Percentiles rank a stretch among this genome's conserved stretches.
Conservation (phyloP, 2,888 invertebrate genomes). For the Timema podura region DNA sequence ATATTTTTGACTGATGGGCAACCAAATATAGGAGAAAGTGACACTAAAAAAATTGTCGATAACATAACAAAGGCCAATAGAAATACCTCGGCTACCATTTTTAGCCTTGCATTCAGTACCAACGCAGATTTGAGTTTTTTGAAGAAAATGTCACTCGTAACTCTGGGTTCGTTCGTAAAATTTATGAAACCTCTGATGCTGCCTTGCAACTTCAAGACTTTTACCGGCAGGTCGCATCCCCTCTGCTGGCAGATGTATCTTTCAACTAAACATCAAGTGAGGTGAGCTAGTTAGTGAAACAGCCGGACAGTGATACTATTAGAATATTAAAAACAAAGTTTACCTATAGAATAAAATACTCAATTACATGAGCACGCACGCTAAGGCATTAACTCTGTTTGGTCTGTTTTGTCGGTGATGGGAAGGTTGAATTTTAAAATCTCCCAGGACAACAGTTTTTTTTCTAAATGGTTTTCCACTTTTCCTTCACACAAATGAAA, state of each 20-base stretch:
- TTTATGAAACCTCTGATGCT: conserved; percentile 69
- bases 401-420: too few relatives aligned
- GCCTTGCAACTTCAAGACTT: conserved; percentile 62
- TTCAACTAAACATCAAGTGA: conserved; percentile 59
- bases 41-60: conserved; percentile 50
- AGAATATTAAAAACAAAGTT: too few relatives aligned
- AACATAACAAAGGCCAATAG: conserved; percentile 11
- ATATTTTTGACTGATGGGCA: conserved; percentile 66
- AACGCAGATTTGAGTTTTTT: conserved; percentile 64
- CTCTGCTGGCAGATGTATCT: conserved; percentile 60
- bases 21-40: conserved; percentile 56
- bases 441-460: too few relatives aligned
- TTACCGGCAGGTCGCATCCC: conserved; percentile 63
- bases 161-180: conserved; percentile 63
- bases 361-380: too few relatives aligned
- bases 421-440: too few relatives aligned
- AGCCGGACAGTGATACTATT: too few relatives aligned
- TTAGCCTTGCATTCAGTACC: conserved; percentile 66
- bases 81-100: conserved; percentile 47
- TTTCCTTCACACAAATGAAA: too few relatives aligned
- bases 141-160: conserved; percentile 62
- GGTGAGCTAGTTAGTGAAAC: too few relatives aligned
- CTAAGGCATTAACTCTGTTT: too few relatives aligned
- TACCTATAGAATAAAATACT: too few relatives aligned
- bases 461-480: too few relatives aligned